Percentiles rank a stretch among this genome's conserved stretches.
Evolutionary conservation across 2,888 invertebrate species (phyloP).

Genomic region (Troilus luridus): DNA sequence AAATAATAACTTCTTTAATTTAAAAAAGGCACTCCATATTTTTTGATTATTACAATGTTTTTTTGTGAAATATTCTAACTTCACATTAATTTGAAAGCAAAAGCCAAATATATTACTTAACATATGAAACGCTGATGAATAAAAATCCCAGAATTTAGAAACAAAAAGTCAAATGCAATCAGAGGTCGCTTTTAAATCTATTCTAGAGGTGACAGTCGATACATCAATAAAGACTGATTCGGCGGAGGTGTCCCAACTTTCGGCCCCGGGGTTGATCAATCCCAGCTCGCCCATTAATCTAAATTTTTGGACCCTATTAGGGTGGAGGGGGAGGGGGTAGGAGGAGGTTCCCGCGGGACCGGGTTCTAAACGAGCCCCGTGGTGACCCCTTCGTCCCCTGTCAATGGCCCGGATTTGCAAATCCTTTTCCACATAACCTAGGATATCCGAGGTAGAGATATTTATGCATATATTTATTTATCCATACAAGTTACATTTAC

Average conservation of each 20-base stretch:
- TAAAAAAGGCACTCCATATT: no score
- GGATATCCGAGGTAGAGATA: neutral
- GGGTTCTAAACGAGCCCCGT: neutral
- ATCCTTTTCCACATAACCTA: neutral
- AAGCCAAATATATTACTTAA: neutral
- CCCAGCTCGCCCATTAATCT: constrained; percentile 32
- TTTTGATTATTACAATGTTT: no score
- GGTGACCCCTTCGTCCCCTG: neutral
- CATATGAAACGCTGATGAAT: neutral
- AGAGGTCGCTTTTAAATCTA: neutral
- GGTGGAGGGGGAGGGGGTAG: neutral
- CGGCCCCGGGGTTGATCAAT: constrained; percentile 27
- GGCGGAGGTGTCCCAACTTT: constrained; percentile 7
- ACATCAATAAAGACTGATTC: constrained; percentile 39
- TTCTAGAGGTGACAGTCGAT: neutral
- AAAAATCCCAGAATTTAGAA: neutral
- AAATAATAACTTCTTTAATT: no score
- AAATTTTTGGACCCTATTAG: constrained; percentile 42
- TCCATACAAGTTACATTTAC: no score
- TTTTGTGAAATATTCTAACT: no score
- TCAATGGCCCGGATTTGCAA: neutral
- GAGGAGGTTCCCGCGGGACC: neutral
- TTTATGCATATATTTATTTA: no score
- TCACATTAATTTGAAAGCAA: neutral
- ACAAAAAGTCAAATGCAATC: neutral